Base-by-base conservation (phyloP, 1,140 invertebrate genomes). In the Brachionus asplanchnoidis region DNA sequence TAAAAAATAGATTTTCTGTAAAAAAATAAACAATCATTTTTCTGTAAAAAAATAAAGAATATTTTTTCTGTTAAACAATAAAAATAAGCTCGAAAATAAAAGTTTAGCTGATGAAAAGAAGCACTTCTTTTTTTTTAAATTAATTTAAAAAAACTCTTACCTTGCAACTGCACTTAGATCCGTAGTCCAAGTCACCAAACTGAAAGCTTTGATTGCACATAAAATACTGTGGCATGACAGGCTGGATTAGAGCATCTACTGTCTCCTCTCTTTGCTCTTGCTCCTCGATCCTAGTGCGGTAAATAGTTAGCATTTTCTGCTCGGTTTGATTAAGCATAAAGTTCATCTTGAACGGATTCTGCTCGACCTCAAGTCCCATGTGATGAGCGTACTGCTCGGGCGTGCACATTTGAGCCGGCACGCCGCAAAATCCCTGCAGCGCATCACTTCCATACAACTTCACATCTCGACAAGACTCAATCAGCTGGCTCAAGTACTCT, bases 131-230 rank as follows among this genome's bases (percentile, higher is more conserved):
- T 20, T 20, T 26, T 66, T 2, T 23, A 70, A 40, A 8, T 42
- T 75, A 75, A 42, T 28, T 36, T 14, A 2, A 7, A 50, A n/a
- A 26, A 14, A 11, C 8, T 20, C 11, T 77, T 77, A 77, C 73
- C 26, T 77, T 82, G 60, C 79, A 82, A 66, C 79, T 82, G 53
- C 79, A 82, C 11, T 20, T 82, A 2, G 79, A 53, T 20, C 79
- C 79, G 40, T 65, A 82, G 26, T 82, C 79, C 50, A 65, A 60
- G 26, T 82, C 53, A 9, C 79, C 79, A 44, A 44, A 82, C 26
- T 46, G n/a, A 36, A 36, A 82, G 11, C 53, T 68, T 28, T 82
- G 32, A 68, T 82, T 68, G 36, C 79, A 82, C 32, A 36, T 44
- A 36, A 28, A 46, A 32, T 82, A 68, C 23, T 65, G 44, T 11